Base-by-base conservation (phyloP, 2,113 vertebrate genomes). In the Maccullochella peelii region DNA sequence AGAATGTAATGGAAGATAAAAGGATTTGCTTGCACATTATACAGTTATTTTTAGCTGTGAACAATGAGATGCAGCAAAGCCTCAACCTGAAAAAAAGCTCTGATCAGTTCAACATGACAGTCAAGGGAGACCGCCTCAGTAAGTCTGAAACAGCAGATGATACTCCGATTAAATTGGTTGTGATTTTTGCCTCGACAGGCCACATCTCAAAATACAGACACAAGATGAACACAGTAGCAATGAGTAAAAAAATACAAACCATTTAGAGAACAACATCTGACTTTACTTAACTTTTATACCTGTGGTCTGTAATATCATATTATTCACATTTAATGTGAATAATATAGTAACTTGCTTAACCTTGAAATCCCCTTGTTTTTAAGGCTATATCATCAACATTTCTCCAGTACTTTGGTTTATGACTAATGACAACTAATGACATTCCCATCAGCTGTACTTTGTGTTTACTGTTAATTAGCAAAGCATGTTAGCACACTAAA, bases 41-140 rank as follows among this genome's bases (percentile, higher is more conserved):
- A 58, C 6, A 4, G 62, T 73, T 86, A 85, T 87, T 90, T 88
- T 83, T 85, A 85, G 62, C 66, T 12, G 2, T 33, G n/a, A 78
- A 86, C 72, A 86, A 65, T 79, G 62, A 86, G 62, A 62, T 15
- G n/a, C 61, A 76, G 61, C 18, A 42, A 79, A 87, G 84, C n/a
- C 49, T 62, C 25, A 50, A 59, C 12, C 7, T 54, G 75, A 79
- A 66, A 59, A 59, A 52, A 57, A 59, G 23, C 55, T 49, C 8
- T 12, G 54, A 73, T 84, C 65, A 76, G 18, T 57, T 72, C 40
- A 75, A 76, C n/a, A 11, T 50, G 69, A 77, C 47, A 47, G 76
- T 78, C 25, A 18, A 69, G 27, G 38, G 63, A 78, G 21, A 71
- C n/a, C 2, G 52, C 49, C 23, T 66, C 33, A 68, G 61, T 66